A percentile compares a stretch with the other conserved stretches of the same genome.
phyloP scores from a whole-genome alignment of 2,113 vertebrate genomes.

The Todiramphus saurophagus region DNA sequence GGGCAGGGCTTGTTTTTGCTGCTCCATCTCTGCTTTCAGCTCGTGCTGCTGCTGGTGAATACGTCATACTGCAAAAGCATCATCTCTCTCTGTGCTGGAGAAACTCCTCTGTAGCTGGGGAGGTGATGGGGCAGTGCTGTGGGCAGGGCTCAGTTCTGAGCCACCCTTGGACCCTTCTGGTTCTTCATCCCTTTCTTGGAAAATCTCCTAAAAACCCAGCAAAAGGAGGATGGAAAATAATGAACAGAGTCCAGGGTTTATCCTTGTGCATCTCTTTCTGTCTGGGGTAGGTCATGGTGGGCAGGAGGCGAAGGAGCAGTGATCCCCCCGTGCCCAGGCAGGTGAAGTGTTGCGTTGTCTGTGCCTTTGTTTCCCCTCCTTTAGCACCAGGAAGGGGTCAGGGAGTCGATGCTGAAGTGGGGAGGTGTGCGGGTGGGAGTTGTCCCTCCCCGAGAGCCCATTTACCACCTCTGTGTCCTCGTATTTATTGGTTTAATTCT shows the following conservation, averaged over 20 bases:
- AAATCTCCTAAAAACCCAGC: neutral
- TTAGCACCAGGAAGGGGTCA: neutral
- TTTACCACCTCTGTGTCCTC: neutral
- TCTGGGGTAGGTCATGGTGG: fast-evolving
- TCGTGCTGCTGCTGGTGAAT: neutral
- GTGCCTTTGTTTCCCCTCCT: neutral
- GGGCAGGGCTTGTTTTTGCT: neutral
- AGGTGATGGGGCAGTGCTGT: neutral
- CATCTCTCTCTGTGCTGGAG: neutral
- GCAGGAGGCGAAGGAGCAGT: neutral
- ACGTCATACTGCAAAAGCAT: neutral
- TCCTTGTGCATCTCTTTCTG: neutral
- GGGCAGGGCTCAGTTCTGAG: neutral
- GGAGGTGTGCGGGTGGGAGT: neutral
- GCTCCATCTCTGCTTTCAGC: neutral
- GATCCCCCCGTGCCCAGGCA: neutral
- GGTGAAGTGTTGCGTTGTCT: neutral
- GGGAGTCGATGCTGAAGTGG: fast-evolving
- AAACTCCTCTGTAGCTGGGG: neutral
- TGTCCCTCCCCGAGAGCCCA: neutral
- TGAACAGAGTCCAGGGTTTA: neutral
- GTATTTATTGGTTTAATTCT: neutral
- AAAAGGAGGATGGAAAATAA: neutral
- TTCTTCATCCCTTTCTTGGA: neutral
- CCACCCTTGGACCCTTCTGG: neutral